Conservation (phyloP, 2,797 vertebrate species). For the Pyrocephalus nanus region DNA sequence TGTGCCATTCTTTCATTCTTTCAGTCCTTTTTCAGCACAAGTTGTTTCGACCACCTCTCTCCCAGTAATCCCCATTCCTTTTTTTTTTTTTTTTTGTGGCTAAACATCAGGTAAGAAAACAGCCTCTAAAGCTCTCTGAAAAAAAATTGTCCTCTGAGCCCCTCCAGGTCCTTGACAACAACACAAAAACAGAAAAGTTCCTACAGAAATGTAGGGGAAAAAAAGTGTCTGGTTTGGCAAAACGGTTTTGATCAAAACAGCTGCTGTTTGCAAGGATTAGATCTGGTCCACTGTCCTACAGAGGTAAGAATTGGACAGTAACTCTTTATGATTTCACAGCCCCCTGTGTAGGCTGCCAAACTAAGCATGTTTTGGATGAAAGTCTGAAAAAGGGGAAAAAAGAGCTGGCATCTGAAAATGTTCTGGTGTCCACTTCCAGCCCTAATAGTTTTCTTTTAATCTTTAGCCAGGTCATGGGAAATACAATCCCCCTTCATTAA, state of each 20-base stretch:
- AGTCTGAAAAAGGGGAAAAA: constrained; percentile 26
- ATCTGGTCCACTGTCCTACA: constrained; percentile 52
- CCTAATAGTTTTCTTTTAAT: constrained; percentile 60
- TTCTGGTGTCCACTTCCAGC: constrained; percentile 47
- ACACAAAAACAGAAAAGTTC: neutral
- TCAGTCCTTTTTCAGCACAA: neutral
- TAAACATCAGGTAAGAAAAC: neutral
- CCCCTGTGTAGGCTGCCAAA: constrained; percentile 49
- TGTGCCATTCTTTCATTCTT: neutral
- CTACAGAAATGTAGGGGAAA: neutral
- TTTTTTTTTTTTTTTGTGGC: neutral
- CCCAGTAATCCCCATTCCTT: neutral
- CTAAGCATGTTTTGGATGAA: constrained; percentile 66
- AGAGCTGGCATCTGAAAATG: constrained; percentile 26
- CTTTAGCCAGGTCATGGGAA: constrained; percentile 30
- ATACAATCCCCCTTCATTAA: constrained; percentile 4
- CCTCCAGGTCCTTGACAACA: neutral
- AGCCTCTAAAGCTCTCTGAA: neutral
- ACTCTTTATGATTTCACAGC: constrained; percentile 59
- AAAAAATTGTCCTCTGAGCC: neutral
- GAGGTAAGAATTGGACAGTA: constrained; percentile 56
- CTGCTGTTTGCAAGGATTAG: constrained; percentile 25
- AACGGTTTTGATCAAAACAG: constrained; percentile 32
- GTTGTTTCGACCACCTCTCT: neutral
- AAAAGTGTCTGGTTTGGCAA: neutral